A percentile compares a stretch with the other conserved stretches of the same genome.
Conservation (phyloP, 2,888 invertebrate genomes). For the Augiades crinisus region DNA sequence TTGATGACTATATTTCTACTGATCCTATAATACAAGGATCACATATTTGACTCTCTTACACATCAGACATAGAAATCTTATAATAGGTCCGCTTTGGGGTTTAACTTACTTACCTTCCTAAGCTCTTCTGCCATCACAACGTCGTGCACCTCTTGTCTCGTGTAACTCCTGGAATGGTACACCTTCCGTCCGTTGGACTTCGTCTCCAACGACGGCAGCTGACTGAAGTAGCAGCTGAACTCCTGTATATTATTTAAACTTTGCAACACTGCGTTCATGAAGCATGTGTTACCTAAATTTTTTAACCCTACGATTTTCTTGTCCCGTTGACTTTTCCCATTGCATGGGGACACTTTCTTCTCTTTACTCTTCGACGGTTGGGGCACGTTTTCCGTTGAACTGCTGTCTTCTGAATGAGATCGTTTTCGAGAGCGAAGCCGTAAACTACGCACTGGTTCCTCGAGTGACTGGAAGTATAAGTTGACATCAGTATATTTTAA, state of each 20-base stretch:
- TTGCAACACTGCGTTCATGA: constrained; percentile 93
- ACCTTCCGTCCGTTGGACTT: constrained; percentile 82
- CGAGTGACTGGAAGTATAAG: constrained; percentile 49
- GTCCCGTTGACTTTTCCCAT: constrained; percentile 78
- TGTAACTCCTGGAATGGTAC: constrained; percentile 82
- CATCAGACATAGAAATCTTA: constrained; percentile 1
- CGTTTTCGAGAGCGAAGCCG: constrained; percentile 83
- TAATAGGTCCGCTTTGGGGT: not conserved
- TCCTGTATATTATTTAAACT: constrained; percentile 92
- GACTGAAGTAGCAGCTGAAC: constrained; percentile 90
- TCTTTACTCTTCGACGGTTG: constrained; percentile 51
- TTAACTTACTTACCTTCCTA: constrained; percentile 77
- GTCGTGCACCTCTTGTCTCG: constrained; percentile 84
- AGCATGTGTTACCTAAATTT: constrained; percentile 92
- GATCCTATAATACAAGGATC: too few species aligned
- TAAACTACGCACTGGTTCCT: constrained; percentile 79
- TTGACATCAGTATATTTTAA: too few species aligned
- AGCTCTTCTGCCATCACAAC: constrained; percentile 90
- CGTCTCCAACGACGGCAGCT: constrained; percentile 86
- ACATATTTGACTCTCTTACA: too few species aligned
- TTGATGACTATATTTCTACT: too few species aligned
- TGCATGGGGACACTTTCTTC: constrained; percentile 57
- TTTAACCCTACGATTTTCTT: constrained; percentile 87
- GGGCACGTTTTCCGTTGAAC: constrained; percentile 72
- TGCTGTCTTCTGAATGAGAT: constrained; percentile 80